Percentiles rank a stretch among this genome's conserved stretches.
Conservation (phyloP, 2,113 vertebrate species). For the Thamnophis sirtalis region DNA sequence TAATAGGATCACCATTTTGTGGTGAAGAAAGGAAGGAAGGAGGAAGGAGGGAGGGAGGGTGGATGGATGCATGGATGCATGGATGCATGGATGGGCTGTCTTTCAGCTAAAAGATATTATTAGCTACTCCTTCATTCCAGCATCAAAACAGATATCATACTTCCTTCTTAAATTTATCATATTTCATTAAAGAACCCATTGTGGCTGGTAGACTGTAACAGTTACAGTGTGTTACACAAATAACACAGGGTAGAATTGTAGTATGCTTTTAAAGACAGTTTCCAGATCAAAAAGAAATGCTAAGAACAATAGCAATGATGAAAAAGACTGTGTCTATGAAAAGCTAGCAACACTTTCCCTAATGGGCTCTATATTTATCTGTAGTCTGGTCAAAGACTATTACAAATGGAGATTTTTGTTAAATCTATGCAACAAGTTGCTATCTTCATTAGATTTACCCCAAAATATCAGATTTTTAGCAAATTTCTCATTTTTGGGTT, state of each 20-base stretch:
- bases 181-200: conserved; percentile 73
- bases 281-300: conserved; percentile 49
- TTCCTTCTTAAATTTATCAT: conserved; percentile 72
- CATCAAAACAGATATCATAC: conserved; percentile 70
- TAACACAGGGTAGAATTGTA: conserved; percentile 71
- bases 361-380: conserved; percentile 21
- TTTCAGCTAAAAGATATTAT: conserved; percentile 61
- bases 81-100: conserved; percentile 13
- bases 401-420: conserved; percentile 31
- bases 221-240: conserved; percentile 73
- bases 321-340: conserved; percentile 31
- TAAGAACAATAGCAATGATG: conserved; percentile 5
- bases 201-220: conserved; percentile 70
- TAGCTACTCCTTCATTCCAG: conserved; percentile 62
- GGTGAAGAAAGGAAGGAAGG: too few species aligned
- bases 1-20: too few species aligned
- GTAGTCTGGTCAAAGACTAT: background rate
- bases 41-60: background rate
- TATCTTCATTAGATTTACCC: conserved; percentile 3
- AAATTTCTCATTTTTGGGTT: background rate
- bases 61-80: too few species aligned
- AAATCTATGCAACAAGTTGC: conserved; percentile 1
- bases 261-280: conserved; percentile 63
- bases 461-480: background rate
- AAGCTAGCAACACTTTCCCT: conserved; percentile 25